These are phyloP conservation scores for Microtus richardsoni DNA, from an alignment of 2,113 vertebrate genomes.

Conservation along the genomic window DNA sequence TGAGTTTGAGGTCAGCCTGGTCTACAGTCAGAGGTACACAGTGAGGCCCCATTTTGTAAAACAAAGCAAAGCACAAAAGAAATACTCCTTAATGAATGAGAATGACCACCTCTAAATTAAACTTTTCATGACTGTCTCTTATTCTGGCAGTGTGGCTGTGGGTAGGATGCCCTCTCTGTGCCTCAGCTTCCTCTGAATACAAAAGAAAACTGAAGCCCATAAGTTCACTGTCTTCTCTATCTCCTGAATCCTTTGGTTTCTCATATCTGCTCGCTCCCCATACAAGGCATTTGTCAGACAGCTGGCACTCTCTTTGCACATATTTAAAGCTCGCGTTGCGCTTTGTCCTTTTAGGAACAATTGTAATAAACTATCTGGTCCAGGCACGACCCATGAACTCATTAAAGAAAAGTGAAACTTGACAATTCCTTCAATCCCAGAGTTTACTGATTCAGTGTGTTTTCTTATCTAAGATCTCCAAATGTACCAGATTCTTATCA, in stretches of 20 bases:
- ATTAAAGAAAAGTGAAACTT: conserved; percentile 27
- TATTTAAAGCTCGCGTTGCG: neutral
- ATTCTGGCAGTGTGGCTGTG: neutral
- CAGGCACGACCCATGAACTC: neutral
- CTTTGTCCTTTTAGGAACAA: conserved; percentile 20
- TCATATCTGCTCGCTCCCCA: neutral
- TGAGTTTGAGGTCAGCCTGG: neutral
- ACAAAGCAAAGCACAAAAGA: neutral
- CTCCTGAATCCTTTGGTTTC: neutral
- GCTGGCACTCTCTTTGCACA: neutral
- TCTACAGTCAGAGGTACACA: neutral
- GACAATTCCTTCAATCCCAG: neutral
- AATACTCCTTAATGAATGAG: neutral
- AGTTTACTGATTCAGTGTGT: neutral
- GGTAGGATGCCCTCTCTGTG: neutral
- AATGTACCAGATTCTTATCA: neutral
- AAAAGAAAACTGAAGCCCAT: neutral
- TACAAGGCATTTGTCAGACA: neutral
- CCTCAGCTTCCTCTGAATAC: neutral
- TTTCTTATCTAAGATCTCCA: neutral
- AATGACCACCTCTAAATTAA: conserved; percentile 25
- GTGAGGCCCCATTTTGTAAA: neutral
- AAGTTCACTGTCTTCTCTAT: neutral
- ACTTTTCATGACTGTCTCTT: conserved; percentile 15
- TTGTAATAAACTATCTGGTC: neutral